Base-by-base conservation (phyloP, 1,140 invertebrate species). In the Scaptomyza montana region DNA sequence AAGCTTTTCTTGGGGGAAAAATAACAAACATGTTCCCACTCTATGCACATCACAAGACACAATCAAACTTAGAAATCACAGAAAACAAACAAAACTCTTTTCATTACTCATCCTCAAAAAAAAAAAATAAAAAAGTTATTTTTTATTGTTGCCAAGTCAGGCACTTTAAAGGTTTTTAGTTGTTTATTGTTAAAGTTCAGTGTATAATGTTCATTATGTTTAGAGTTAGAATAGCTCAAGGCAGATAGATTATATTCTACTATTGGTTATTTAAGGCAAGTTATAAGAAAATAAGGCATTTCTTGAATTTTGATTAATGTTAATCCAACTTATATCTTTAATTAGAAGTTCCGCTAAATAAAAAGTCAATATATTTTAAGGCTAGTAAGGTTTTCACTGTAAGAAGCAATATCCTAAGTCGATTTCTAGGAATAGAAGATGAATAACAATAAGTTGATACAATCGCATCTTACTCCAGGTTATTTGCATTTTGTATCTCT, bases 51-150 rank as follows among this genome's bases (percentile, higher is more conserved):
- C 45, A 19, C 6, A 28, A n/a, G 41, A 13, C 16, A 21, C 33
- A 55, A 45, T 54, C 16, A 51, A 45, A 21, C 53, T 28, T 46
- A 47, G 46, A 19, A 13, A 25, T 25, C 21, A 25, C 21, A 25
- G 21, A 39, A 12, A 50, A 53, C 39, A 10, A 36, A 59, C 25
- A 59, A 59, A 59, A 59, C 63, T 67, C 51, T 49, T 30, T 53
- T 70, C 67, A 70, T 67, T 67, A 60, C 55, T 72, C 63, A 72
- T 54, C 69, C 41, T 66, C 63, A 53, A 36, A 12, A n/a, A 36
- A 12, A n/a, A 43, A 43, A 71, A 5, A 7, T 30, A 45, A 28
- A 21, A 8, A 36, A 2, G 33, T 36, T 36, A 8, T 16, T 54
- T 72, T 67, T 55, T 25, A 25, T 16, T 1, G 60, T 59, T 59